Evolutionary conservation across 1,140 invertebrate species (phyloP).

Genomic region (Platorchestia sp.): DNA sequence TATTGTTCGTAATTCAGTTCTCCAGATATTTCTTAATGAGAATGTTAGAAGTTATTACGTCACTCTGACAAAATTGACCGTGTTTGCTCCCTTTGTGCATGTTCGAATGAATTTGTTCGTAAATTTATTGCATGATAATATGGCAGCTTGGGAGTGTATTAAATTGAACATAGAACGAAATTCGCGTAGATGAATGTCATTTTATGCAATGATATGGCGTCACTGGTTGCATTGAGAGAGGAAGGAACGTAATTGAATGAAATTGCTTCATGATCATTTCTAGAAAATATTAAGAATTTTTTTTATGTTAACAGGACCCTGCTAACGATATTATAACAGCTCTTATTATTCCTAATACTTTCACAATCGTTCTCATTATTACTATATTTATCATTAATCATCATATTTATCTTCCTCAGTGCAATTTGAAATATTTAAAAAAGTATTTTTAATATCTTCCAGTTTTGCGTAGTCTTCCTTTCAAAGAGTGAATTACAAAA

Average conservation of each 20-base stretch:
- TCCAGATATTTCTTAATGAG: neutral
- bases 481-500: too few relatives aligned
- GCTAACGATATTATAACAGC: too few relatives aligned
- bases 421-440: too few relatives aligned
- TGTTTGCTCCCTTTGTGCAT: neutral
- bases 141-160: neutral
- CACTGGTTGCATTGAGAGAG: neutral
- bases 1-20: neutral
- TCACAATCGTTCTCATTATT: too few relatives aligned
- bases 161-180: neutral
- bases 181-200: neutral
- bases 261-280: neutral
- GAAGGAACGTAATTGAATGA: neutral
- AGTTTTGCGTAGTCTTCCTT: too few relatives aligned
- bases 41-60: neutral
- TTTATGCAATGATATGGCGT: neutral
- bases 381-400: too few relatives aligned
- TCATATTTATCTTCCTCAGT: too few relatives aligned
- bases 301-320: too few relatives aligned
- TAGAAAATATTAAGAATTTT: too few relatives aligned
- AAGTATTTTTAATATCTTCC: too few relatives aligned
- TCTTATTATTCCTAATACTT: too few relatives aligned
- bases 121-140: neutral
- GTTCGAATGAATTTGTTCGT: neutral
- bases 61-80: neutral